Conservation (phyloP, 2,113 vertebrate genomes). For the Rhinoptilus africanus region DNA sequence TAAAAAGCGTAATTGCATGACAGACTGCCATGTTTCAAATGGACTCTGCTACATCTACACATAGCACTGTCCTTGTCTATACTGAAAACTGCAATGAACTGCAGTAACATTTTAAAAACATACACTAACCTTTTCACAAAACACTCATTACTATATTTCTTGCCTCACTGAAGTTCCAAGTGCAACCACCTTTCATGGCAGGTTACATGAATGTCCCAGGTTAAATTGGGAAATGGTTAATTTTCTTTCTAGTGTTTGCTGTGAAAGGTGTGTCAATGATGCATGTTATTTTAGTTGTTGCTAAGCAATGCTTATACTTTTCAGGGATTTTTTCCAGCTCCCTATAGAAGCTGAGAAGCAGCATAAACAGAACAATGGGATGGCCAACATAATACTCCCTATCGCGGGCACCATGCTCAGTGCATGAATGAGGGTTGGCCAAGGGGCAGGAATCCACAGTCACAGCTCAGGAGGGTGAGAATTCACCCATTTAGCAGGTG, state of each 20-base stretch:
- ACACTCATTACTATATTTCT: background rate
- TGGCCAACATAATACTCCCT: background rate
- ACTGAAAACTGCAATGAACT: background rate
- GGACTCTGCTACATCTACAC: background rate
- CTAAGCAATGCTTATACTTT: background rate
- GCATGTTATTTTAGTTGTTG: background rate
- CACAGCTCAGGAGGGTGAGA: background rate
- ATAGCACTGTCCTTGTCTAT: rapidly evolving
- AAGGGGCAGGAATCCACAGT: background rate
- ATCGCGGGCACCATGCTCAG: background rate
- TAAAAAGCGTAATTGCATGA: background rate
- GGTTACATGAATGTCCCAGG: background rate
- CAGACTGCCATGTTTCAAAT: background rate
- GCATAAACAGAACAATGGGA: background rate
- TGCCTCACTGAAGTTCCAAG: background rate
- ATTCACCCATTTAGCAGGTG: background rate
- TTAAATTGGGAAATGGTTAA: background rate
- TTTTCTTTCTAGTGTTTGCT: background rate
- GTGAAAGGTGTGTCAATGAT: too few relatives aligned
- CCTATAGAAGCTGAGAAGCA: background rate
- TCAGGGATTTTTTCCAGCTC: background rate
- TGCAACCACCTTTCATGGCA: background rate
- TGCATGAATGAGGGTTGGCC: too few relatives aligned
- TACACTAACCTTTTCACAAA: background rate
- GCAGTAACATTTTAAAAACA: background rate